Evolutionary conservation across 2,888 invertebrate genomes (phyloP).

Genomic region (Mayetiola destructor): DNA sequence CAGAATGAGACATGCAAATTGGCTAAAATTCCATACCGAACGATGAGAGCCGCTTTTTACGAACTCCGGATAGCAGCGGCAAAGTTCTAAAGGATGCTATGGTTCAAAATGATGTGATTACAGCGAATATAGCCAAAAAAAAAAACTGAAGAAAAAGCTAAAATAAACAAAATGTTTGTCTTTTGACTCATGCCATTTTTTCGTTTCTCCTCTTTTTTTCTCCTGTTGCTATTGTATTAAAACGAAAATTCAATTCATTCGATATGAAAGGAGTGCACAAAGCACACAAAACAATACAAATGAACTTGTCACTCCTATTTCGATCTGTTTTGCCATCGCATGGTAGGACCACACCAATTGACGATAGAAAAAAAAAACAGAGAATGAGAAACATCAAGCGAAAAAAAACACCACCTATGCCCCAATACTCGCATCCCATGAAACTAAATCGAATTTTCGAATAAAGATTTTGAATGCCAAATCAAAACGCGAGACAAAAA

Average conservation of each 20-base stretch:
- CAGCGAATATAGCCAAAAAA: neutral
- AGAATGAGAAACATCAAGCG: neutral
- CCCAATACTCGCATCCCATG: neutral
- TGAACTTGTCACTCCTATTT: no score
- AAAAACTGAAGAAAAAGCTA: neutral
- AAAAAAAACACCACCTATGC: neutral
- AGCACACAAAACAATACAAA: neutral
- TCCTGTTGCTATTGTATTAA: neutral
- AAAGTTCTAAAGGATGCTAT: no score
- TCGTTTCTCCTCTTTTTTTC: neutral
- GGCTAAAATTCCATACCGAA: neutral
- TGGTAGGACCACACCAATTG: no score
- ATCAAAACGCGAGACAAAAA: neutral
- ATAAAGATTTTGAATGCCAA: neutral
- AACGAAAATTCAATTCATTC: conserved; percentile 7
- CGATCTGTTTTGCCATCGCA: no score
- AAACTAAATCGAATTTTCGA: neutral
- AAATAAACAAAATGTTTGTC: conserved; percentile 10
- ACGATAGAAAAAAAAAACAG: neutral
- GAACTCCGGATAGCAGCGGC: neutral
- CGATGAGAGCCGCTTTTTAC: neutral
- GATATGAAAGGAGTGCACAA: neutral
- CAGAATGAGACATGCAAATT: neutral
- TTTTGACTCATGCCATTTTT: neutral
- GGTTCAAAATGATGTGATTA: neutral